Conservation (phyloP, 2,113 vertebrate species). For the Trachemys scripta region DNA sequence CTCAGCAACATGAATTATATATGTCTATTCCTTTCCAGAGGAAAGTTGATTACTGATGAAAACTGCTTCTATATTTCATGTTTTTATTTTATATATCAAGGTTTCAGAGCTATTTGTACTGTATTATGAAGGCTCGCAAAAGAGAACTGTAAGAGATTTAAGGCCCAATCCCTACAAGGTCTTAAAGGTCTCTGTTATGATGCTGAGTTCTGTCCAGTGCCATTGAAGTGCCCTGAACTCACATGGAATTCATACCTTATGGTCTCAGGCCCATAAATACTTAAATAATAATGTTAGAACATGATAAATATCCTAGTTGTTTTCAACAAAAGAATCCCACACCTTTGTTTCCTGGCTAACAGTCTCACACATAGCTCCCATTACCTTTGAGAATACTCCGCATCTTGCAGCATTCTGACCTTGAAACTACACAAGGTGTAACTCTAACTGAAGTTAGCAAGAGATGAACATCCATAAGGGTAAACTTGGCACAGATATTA, state of each 20-base stretch:
- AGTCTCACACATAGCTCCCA: fast-evolving
- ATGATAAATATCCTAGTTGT: neutral
- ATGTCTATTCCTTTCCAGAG: neutral
- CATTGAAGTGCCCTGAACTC: fast-evolving
- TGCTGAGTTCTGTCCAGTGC: neutral
- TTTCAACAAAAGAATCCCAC: neutral
- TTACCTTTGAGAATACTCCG: neutral
- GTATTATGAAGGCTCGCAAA: neutral
- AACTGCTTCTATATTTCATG: neutral
- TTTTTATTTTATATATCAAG: neutral
- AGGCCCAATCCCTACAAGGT: neutral
- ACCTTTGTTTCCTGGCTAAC: neutral
- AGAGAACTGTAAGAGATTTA: neutral
- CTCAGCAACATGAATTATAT: neutral
- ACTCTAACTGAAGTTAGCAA: neutral
- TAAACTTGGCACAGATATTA: neutral
- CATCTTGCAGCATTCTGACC: neutral
- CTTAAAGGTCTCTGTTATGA: neutral
- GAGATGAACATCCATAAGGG: neutral
- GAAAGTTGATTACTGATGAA: neutral
- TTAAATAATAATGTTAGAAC: neutral
- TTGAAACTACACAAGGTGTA: neutral
- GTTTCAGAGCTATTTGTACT: neutral
- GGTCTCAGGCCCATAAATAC: neutral
- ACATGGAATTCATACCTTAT: neutral